phyloP scores from a whole-genome alignment of 2,113 vertebrate genomes.

The Equus przewalskii region DNA sequence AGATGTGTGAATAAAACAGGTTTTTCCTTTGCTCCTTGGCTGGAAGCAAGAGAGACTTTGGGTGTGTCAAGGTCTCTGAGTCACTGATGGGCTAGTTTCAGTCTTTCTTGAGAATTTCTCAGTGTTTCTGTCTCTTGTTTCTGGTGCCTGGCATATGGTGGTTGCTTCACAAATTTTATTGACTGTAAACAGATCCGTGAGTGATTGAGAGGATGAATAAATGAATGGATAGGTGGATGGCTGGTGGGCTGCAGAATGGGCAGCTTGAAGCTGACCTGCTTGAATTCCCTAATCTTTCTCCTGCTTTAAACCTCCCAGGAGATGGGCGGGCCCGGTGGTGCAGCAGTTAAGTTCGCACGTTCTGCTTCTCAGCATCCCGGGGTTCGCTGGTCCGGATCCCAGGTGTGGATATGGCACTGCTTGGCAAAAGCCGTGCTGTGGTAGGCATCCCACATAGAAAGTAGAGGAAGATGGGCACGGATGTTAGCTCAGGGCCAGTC shows the following conservation, averaged over 20 bases:
- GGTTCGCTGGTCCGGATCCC: no score
- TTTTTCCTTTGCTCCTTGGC: slow-evolving; percentile 52
- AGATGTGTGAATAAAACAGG: slow-evolving; percentile 27
- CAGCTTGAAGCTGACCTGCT: background rate
- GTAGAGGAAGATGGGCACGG: no score
- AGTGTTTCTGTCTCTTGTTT: background rate
- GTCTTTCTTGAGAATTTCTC: background rate
- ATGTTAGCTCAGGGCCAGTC: no score
- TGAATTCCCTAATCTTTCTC: background rate
- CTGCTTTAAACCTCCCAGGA: background rate
- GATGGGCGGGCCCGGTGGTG: no score
- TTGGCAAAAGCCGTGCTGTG: no score
- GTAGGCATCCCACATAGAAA: no score
- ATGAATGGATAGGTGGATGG: background rate
- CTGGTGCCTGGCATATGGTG: background rate
- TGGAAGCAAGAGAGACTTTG: background rate
- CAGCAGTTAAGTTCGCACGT: no score
- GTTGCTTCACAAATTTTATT: background rate
- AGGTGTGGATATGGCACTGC: no score
- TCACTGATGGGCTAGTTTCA: slow-evolving; percentile 32
- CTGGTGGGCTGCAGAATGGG: background rate
- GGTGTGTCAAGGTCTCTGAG: slow-evolving; percentile 54
- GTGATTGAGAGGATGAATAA: background rate
- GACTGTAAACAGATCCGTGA: background rate
- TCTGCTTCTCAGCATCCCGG: no score